These are phyloP conservation scores for Neosilurus hyrtlii DNA, from an alignment of 2,797 vertebrate species.

Conservation along the genomic window DNA sequence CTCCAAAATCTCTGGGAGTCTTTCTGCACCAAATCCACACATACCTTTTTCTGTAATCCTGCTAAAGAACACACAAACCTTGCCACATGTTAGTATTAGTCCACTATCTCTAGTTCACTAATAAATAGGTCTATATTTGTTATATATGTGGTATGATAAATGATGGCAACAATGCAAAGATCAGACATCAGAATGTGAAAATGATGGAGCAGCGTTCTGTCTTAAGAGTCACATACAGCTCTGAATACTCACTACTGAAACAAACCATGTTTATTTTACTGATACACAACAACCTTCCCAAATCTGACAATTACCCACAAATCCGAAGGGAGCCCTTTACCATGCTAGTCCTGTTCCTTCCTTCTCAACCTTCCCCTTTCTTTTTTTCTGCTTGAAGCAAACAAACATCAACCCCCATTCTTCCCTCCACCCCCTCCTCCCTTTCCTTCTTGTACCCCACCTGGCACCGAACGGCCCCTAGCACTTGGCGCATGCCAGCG, in stretches of 20 bases:
- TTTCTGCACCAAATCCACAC: too few species aligned
- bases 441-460: constrained; percentile 70
- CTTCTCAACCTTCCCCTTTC: constrained; percentile 17
- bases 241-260: neutral
- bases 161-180: neutral
- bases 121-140: neutral
- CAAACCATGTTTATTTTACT: constrained; percentile 9
- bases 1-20: too few species aligned
- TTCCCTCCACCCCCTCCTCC: neutral
- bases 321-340: constrained; percentile 28
- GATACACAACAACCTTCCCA: neutral
- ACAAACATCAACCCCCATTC: constrained; percentile 27
- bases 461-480: constrained; percentile 78
- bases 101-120: neutral
- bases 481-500: constrained; percentile 73
- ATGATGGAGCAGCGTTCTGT: neutral
- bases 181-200: neutral
- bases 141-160: neutral
- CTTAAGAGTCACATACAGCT: neutral
- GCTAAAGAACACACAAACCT: too few species aligned
- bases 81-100: neutral
- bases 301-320: constrained; percentile 22
- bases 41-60: too few species aligned
- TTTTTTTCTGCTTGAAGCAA: constrained; percentile 40
- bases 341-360: constrained; percentile 16